These are phyloP conservation scores for Cyclina sinensis DNA, from an alignment of 1,140 invertebrate genomes.

Conservation along the genomic window DNA sequence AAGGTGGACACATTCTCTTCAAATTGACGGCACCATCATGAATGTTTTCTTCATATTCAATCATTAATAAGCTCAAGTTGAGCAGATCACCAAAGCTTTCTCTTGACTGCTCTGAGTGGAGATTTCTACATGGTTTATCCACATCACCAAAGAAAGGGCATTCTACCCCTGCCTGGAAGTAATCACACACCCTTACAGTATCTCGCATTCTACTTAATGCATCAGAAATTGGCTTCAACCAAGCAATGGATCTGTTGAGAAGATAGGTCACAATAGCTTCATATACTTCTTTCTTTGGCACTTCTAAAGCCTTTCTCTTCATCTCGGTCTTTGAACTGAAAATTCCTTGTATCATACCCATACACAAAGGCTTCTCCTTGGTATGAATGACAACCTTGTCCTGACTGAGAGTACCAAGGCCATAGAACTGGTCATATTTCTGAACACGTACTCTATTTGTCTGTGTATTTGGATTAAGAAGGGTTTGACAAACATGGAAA, in stretches of 20 bases:
- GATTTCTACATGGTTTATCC: constrained; percentile 50
- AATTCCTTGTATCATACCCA: constrained; percentile 60
- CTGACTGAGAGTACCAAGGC: constrained; percentile 55
- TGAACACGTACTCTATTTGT: constrained; percentile 49
- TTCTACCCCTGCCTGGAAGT: constrained; percentile 30
- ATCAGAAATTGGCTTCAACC: constrained; percentile 45
- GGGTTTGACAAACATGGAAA: constrained; percentile 63
- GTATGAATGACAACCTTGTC: constrained; percentile 66
- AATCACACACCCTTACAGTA: constrained; percentile 59
- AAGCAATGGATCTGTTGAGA: constrained; percentile 52
- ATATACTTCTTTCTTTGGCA: constrained; percentile 22
- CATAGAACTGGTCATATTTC: constrained; percentile 74
- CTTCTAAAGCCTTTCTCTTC: constrained; percentile 51
- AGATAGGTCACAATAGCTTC: constrained; percentile 62
- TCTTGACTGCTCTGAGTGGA: constrained; percentile 60
- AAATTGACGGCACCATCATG: constrained; percentile 33
- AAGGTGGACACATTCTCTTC: constrained; percentile 29
- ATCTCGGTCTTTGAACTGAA: constrained; percentile 26
- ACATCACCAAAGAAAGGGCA: constrained; percentile 22
- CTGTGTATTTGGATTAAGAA: constrained; percentile 47
- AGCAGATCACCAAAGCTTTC: constrained; percentile 48
- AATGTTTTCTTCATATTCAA: constrained; percentile 57
- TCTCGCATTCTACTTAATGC: constrained; percentile 51
- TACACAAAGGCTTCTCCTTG: constrained; percentile 69
- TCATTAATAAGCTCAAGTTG: constrained; percentile 48